A percentile compares a stretch with the other conserved stretches of the same genome.
Evolutionary conservation across 2,797 vertebrate genomes (phyloP).

Genomic region (Lepus townsendii): DNA sequence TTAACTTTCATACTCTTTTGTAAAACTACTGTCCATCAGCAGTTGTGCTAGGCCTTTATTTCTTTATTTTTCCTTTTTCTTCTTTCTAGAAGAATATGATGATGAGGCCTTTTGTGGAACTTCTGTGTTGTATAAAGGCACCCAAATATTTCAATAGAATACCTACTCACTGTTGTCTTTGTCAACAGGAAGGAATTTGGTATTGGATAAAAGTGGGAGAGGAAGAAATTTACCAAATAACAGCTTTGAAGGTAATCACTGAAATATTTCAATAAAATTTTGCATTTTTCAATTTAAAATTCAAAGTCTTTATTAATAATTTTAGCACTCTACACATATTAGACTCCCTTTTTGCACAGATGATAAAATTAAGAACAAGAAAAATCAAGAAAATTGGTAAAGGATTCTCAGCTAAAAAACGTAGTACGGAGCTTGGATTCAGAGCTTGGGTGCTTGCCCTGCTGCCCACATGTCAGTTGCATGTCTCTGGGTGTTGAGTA

Average conservation of each 20-base stretch:
- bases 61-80: background rate
- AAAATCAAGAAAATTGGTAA: background rate
- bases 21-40: background rate
- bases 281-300: conserved; percentile 36
- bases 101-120: conserved; percentile 10
- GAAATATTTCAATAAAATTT: background rate
- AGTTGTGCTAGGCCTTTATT: background rate
- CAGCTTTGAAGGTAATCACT: conserved; percentile 10
- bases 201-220: conserved; percentile 35
- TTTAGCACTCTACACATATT: background rate
- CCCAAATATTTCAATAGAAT: background rate
- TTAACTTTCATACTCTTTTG: background rate
- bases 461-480: background rate
- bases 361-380: background rate
- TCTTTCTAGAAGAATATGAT: background rate
- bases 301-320: background rate
- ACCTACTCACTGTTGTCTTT: background rate
- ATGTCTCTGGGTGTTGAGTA: background rate
- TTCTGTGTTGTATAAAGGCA: background rate
- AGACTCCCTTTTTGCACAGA: background rate
- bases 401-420: background rate
- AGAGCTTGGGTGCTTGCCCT: background rate
- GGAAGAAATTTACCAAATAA: conserved; percentile 16
- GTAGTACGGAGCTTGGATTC: background rate
- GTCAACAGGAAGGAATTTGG: conserved; percentile 3